A percentile compares a stretch with the other conserved stretches of the same genome.
Conservation (phyloP, 2,888 invertebrate genomes). For the Anorthoa munda region DNA sequence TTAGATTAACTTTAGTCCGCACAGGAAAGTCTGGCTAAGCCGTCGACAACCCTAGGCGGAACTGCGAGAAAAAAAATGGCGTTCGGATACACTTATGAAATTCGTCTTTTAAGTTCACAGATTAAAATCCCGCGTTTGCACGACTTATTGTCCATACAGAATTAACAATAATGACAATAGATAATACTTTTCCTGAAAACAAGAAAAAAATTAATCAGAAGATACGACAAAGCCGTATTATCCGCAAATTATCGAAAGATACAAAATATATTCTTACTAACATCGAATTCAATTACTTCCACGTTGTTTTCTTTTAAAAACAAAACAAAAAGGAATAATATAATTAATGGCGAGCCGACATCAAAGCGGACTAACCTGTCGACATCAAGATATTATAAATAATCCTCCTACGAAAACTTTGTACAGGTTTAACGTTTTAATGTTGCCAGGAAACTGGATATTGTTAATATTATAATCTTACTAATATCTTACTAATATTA, state of each 20-base stretch:
- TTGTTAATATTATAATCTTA: constrained; percentile 9
- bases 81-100: too few species aligned
- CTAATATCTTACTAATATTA: background rate
- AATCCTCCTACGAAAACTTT: constrained; percentile 33
- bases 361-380: constrained; percentile 44
- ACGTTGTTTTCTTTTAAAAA: constrained; percentile 22
- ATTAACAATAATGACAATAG: too few species aligned
- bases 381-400: constrained; percentile 38
- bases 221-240: background rate
- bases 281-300: constrained; percentile 13
- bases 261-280: constrained; percentile 12
- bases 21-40: too few species aligned
- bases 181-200: background rate
- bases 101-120: too few species aligned
- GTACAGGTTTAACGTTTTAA: constrained; percentile 22
- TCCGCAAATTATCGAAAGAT: constrained; percentile 1
- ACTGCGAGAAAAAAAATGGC: too few species aligned
- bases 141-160: too few species aligned
- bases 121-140: too few species aligned
- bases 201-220: background rate
- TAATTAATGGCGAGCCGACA: constrained; percentile 44
- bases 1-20: too few species aligned
- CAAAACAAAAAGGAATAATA: constrained; percentile 49
- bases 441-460: constrained; percentile 25
- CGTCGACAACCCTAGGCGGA: too few species aligned